Evolutionary conservation across 2,113 vertebrate species (phyloP).

Genomic region (Globicephala melas): DNA sequence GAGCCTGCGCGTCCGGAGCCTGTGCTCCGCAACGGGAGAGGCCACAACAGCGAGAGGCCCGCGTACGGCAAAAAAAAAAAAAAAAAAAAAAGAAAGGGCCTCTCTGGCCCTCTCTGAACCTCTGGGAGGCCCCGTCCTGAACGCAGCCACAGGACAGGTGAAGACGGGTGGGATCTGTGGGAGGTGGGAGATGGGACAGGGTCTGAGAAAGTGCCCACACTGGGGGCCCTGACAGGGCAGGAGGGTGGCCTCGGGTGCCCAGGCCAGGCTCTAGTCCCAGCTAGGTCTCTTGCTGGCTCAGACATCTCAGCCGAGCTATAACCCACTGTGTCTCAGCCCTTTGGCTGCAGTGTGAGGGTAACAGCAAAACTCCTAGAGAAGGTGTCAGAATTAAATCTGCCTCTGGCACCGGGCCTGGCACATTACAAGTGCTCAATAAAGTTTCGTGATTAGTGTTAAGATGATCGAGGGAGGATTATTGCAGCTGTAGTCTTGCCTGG

Average conservation of each 20-base stretch:
- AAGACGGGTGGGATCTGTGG: accelerated
- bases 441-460: not conserved
- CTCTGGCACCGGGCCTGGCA: not conserved
- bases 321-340: not conserved
- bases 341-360: accelerated
- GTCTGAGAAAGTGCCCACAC: accelerated
- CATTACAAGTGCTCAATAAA: not conserved
- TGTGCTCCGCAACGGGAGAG: no score
- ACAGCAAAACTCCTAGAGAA: not conserved
- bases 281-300: not conserved
- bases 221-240: not conserved
- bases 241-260: not conserved
- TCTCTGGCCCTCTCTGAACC: not conserved
- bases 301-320: no score
- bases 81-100: not conserved
- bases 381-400: not conserved
- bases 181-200: not conserved
- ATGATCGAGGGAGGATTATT: not conserved
- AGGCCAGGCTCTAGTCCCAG: not conserved
- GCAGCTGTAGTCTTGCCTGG: not conserved
- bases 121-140: not conserved
- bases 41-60: no score
- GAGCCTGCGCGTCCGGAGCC: no score
- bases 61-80: no score
- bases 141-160: not conserved